Conservation (phyloP, 2,113 vertebrate genomes). For the Nibea coibor region DNA sequence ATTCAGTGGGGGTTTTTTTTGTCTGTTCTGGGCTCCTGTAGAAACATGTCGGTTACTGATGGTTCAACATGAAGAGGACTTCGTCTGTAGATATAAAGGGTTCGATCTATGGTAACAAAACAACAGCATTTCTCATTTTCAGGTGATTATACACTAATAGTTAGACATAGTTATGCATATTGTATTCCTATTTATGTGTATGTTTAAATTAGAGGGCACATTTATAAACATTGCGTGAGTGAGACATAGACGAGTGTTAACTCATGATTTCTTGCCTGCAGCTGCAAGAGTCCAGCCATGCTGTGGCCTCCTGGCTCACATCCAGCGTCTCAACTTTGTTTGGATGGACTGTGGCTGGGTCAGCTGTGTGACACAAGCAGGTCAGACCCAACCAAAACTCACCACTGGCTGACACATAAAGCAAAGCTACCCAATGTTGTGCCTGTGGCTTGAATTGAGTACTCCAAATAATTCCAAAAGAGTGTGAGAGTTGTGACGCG, state of each 20-base stretch:
- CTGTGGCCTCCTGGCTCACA: constrained; percentile 36
- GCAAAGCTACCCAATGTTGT: constrained; percentile 10
- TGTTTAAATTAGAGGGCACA: not conserved
- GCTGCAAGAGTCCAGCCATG: constrained; percentile 21
- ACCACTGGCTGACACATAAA: constrained; percentile 49
- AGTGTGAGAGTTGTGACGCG: not conserved
- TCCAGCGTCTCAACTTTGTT: constrained; percentile 44
- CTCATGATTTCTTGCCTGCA: not conserved
- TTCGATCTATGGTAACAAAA: no score
- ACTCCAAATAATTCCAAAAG: constrained; percentile 4
- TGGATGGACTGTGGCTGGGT: constrained; percentile 50
- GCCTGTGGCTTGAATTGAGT: constrained; percentile 25
- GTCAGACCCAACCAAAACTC: constrained; percentile 37
- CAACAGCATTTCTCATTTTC: no score
- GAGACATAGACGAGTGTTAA: not conserved
- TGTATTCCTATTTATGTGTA: no score
- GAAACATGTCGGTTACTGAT: no score
- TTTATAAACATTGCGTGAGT: not conserved
- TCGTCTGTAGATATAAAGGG: no score
- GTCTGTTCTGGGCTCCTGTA: no score
- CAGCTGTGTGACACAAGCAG: constrained; percentile 36
- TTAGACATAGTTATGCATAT: no score
- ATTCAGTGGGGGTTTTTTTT: no score
- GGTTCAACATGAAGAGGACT: no score
- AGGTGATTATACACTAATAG: no score